These are phyloP conservation scores for Dryobota labecula DNA, from an alignment of 2,888 invertebrate genomes.

Conservation along the genomic window DNA sequence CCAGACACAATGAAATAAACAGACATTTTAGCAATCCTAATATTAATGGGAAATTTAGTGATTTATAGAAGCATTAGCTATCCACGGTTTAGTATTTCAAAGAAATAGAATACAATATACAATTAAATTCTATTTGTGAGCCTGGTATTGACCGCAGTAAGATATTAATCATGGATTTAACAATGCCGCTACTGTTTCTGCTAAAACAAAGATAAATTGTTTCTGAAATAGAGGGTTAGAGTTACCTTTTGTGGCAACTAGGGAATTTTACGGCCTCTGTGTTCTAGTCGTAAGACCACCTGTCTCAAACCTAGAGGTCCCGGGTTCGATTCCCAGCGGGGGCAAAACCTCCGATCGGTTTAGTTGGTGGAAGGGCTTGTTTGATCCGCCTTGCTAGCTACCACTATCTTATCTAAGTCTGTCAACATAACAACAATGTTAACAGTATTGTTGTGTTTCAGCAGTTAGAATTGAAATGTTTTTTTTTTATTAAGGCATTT, in stretches of 20 bases:
- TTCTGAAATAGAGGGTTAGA: neutral
- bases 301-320: too few species aligned
- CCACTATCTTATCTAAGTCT: too few species aligned
- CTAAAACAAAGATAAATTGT: neutral
- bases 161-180: conserved; percentile 16
- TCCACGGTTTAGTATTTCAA: conserved; percentile 10
- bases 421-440: too few species aligned
- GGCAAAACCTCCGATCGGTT: too few species aligned
- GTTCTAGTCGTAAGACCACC: too few species aligned
- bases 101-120: neutral
- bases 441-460: too few species aligned
- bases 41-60: neutral
- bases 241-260: neutral
- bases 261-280: too few species aligned
- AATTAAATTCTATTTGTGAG: conserved; percentile 1
- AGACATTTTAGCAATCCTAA: neutral
- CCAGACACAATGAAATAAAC: neutral
- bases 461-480: too few species aligned
- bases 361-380: too few species aligned
- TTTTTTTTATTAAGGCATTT: too few species aligned
- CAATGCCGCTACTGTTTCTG: neutral
- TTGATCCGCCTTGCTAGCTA: too few species aligned
- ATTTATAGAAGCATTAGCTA: conserved; percentile 6
- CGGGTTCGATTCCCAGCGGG: too few species aligned
- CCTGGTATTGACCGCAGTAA: neutral